Evolutionary conservation across 2,113 vertebrate species (phyloP).

Genomic region (Sorex araneus): DNA sequence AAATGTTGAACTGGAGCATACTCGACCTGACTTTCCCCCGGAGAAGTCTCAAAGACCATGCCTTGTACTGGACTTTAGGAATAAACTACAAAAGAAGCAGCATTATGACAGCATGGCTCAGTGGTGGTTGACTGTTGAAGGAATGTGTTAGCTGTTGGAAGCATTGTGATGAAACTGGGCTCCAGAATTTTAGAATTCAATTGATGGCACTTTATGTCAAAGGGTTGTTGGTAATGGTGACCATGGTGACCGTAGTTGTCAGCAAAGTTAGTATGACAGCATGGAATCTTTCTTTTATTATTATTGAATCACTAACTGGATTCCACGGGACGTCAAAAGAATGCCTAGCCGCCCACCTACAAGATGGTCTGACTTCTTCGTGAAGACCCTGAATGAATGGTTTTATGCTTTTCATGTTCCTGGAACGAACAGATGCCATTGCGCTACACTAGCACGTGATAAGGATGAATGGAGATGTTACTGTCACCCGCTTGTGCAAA

Average conservation of each 20-base stretch:
- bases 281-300: not conserved
- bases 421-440: too few species aligned
- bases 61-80: not conserved
- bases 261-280: constrained; percentile 28
- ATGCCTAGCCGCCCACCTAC: too few species aligned
- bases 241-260: not conserved
- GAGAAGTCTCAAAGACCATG: not conserved
- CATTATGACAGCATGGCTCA: not conserved
- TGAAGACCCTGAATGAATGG: too few species aligned
- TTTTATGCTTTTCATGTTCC: too few species aligned
- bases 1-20: not conserved
- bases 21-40: not conserved
- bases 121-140: not conserved
- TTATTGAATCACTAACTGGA: too few species aligned
- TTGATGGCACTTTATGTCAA: not conserved
- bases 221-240: not conserved
- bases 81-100: not conserved
- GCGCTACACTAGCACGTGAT: too few species aligned
- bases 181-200: constrained; percentile 29
- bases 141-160: not conserved
- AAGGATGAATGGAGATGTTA: too few species aligned
- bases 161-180: not conserved
- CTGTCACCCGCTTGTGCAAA: too few species aligned
- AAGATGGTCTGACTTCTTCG: too few species aligned
- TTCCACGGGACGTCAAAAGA: too few species aligned